Base-by-base conservation (phyloP, 2,888 invertebrate species). In the Chloroclystis v-ata region DNA sequence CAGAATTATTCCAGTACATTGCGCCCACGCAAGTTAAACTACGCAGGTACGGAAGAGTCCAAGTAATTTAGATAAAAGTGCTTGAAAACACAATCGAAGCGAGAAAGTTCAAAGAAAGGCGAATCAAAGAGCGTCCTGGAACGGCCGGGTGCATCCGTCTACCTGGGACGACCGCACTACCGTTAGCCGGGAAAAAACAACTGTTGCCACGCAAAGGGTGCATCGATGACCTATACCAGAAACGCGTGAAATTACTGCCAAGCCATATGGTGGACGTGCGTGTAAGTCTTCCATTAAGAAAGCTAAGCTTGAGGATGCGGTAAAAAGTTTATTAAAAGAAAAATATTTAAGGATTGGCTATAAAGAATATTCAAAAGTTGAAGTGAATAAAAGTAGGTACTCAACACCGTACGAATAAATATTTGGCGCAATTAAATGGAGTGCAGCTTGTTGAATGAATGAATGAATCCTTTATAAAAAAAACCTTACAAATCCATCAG, bases 101-200 rank as follows among this genome's bases (percentile, higher is more conserved):
- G 57, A 60, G 60, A 62, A 65, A 63, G 63, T 70, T 67, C 62
- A 69, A 65, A 64, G 63, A 63, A 65, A 60, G 58, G 59, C 61
- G 62, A 66, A 72, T 66, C 63, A 69, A 63, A 67, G 66, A 67
- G 61, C 59, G 64, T 65, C 65, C 58, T 44, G 58, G 61, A 67
- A 61, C 52, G 55, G 50, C 58, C 56, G 60, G 65, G 61, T 50
- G 54, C 52, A 49, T 64, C 67, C 71, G 61, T 64, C 76, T 80
- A 80, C 79, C 80, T 79, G 80, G 67, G 62, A 46, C 54, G 54
- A 62, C 63, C 63, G 61, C 59, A 62, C 63, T 75, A 74, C 79
- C 76, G 75, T 78, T 77, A 77, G 43, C 54, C 53, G 67, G 67
- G 69, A 75, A 73, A 61, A 63, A 59, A 60, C 53, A 50, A 57